Percentiles rank a stretch among this genome's conserved stretches.
These are phyloP conservation scores for Spea bombifrons DNA, from an alignment of 2,113 vertebrate genomes.

Conservation along the genomic window DNA sequence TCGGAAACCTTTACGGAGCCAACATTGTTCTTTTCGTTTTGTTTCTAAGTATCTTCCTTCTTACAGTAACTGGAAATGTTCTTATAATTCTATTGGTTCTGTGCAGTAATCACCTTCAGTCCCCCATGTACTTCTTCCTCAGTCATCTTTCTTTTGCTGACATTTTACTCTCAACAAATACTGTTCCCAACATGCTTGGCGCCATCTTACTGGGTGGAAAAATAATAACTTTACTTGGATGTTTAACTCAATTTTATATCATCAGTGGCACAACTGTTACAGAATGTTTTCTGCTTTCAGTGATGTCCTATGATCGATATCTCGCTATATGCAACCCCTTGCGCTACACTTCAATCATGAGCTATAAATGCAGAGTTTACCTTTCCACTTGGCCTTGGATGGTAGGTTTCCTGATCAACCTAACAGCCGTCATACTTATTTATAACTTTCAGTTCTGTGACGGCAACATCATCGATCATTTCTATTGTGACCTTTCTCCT, in stretches of 20 bases:
- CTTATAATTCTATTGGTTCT: constrained; percentile 47
- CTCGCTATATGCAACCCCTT: constrained; percentile 52
- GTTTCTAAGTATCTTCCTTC: constrained; percentile 48
- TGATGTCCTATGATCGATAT: constrained; percentile 55
- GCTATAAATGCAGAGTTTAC: constrained; percentile 24
- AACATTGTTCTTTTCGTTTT: constrained; percentile 42
- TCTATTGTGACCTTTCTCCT: constrained; percentile 22
- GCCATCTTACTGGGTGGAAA: background rate
- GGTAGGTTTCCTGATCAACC: background rate
- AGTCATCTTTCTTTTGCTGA: constrained; percentile 48
- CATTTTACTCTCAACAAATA: constrained; percentile 12
- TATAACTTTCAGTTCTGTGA: constrained; percentile 4
- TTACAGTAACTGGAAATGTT: constrained; percentile 48
- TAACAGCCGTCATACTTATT: background rate
- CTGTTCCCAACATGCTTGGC: constrained; percentile 8
- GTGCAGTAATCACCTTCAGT: constrained; percentile 40
- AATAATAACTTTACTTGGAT: background rate
- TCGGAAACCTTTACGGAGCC: constrained; percentile 47
- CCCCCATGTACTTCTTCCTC: constrained; percentile 55
- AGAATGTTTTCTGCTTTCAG: constrained; percentile 54
- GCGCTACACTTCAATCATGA: constrained; percentile 49
- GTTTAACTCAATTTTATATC: constrained; percentile 20
- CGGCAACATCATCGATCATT: constrained; percentile 24
- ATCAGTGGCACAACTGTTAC: constrained; percentile 28
- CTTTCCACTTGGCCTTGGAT: constrained; percentile 46